Evolutionary conservation across 2,113 vertebrate species (phyloP).

Genomic region (Synchiropus splendidus): DNA sequence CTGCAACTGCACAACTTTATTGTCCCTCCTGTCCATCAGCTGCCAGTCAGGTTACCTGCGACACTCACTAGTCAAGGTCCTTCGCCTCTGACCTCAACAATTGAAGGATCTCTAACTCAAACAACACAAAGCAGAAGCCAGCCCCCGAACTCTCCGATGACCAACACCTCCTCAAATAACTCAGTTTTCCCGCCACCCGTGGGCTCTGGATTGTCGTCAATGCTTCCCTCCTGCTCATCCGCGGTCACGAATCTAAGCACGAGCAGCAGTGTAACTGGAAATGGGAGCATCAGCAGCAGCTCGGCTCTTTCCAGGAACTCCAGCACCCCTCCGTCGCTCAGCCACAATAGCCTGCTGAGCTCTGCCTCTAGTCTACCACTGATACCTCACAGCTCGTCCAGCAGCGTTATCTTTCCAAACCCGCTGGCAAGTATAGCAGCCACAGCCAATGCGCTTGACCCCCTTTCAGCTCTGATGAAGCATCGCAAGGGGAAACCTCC

Average conservation of each 20-base stretch:
- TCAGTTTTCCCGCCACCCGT: constrained; percentile 58
- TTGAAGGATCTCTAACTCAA: constrained; percentile 71
- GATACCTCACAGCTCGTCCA: constrained; percentile 93
- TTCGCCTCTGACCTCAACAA: constrained; percentile 60
- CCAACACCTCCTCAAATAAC: constrained; percentile 66
- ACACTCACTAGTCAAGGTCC: constrained; percentile 63
- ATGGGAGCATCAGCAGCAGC: constrained; percentile 49
- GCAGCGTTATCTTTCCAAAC: constrained; percentile 96
- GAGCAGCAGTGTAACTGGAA: constrained; percentile 45
- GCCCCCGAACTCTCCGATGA: constrained; percentile 66
- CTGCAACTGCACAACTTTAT: constrained; percentile 82
- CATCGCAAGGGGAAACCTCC: constrained; percentile 97
- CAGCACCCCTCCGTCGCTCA: constrained; percentile 75
- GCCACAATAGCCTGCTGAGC: constrained; percentile 75
- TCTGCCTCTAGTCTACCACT: constrained; percentile 84
- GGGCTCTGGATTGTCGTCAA: constrained; percentile 56
- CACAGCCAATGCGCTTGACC: constrained; percentile 92
- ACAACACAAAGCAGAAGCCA: constrained; percentile 72
- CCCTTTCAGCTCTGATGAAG: constrained; percentile 94
- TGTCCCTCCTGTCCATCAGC: constrained; percentile 74
- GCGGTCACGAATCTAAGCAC: constrained; percentile 57
- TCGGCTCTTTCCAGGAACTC: constrained; percentile 73
- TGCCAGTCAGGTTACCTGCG: constrained; percentile 72
- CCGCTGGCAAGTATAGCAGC: constrained; percentile 95
- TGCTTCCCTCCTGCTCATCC: constrained; percentile 65